Evolutionary conservation across 2,797 vertebrate species (phyloP).

Genomic region (Onychomys torridus): DNA sequence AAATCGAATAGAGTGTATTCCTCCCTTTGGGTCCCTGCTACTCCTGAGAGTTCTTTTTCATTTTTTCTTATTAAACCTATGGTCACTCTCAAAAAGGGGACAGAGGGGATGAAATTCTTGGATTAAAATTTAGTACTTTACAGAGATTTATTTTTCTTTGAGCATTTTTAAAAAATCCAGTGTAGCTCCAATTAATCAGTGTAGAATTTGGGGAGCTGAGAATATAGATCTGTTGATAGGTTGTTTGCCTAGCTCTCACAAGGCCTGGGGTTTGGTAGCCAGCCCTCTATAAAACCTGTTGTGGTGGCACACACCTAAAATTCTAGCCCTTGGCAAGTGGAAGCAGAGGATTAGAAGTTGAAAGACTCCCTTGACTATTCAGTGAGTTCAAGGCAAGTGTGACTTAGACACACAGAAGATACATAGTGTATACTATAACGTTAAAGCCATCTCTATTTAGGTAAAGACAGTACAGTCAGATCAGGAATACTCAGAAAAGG

Average conservation of each 20-base stretch:
- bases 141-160: neutral
- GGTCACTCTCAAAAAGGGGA: neutral
- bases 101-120: neutral
- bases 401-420: neutral
- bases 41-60: neutral
- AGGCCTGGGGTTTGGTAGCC: neutral
- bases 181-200: neutral
- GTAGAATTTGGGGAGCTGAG: neutral
- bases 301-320: neutral
- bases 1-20: neutral
- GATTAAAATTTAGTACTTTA: neutral
- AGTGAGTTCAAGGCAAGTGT: neutral
- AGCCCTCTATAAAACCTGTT: neutral
- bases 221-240: neutral
- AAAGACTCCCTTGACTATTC: neutral
- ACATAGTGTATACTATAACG: neutral
- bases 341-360: neutral
- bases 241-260: neutral
- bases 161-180: neutral
- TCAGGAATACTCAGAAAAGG: neutral
- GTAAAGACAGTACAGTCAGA: neutral
- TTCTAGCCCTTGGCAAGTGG: neutral
- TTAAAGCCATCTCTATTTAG: neutral
- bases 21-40: neutral
- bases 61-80: neutral